Conservation (phyloP, 2,888 invertebrate genomes). For the Sepioteuthis lessoniana region DNA sequence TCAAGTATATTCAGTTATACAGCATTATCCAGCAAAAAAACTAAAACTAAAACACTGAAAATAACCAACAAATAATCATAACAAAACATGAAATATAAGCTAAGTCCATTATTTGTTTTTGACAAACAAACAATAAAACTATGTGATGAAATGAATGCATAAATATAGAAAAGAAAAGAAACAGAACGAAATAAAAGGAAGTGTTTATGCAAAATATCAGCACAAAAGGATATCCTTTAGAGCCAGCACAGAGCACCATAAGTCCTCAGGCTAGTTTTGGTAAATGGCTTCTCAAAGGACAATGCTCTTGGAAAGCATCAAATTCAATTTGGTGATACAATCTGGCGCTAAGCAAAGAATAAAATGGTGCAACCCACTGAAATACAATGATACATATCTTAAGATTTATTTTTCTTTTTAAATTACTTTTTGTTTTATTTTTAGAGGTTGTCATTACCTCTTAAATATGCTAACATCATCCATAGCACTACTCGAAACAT, state of each 20-base stretch:
- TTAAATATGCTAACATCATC: no score
- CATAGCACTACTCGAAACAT: no score
- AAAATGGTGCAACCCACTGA: neutral
- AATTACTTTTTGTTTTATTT: no score
- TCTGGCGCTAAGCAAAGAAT: neutral
- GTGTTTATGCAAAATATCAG: neutral
- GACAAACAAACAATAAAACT: neutral
- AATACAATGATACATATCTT: no score
- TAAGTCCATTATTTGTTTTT: neutral
- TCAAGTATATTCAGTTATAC: neutral
- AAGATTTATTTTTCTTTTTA: no score
- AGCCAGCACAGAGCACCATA: neutral
- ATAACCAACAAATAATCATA: neutral
- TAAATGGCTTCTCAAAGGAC: conserved; percentile 9
- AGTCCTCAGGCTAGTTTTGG: conserved; percentile 33
- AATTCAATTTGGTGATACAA: neutral
- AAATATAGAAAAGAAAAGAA: neutral
- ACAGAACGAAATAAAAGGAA: neutral
- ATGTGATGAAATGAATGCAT: neutral
- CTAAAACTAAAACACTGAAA: neutral
- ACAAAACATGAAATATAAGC: neutral
- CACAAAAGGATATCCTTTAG: conserved; percentile 10
- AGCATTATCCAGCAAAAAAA: neutral
- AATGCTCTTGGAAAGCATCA: conserved; percentile 8
- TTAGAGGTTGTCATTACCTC: no score